Percentiles rank a stretch among this genome's conserved stretches.
Conservation (phyloP, 2,113 vertebrate genomes). For the Vimba vimba region DNA sequence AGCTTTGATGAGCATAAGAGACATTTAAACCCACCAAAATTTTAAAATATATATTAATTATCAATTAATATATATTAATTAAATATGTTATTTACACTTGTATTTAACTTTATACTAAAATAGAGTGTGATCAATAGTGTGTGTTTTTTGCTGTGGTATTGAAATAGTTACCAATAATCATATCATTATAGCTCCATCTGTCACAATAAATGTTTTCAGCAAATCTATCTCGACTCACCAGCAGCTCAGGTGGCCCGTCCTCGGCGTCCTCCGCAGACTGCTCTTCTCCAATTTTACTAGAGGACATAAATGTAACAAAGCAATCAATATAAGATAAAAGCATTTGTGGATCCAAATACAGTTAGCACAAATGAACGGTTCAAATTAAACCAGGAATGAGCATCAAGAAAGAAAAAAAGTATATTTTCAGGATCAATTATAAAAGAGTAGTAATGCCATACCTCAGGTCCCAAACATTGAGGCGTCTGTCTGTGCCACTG, state of each 20-base stretch:
- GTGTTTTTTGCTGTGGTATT: neutral
- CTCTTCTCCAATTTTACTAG: slow-evolving; percentile 95
- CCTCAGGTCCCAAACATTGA: slow-evolving; percentile 94
- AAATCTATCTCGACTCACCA: slow-evolving; percentile 74
- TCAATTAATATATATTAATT: no score
- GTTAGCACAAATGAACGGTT: neutral
- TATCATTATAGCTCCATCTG: neutral
- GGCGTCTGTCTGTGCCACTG: slow-evolving; percentile 87
- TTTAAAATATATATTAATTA: no score
- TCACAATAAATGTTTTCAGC: neutral
- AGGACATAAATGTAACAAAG: slow-evolving; percentile 21
- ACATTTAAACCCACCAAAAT: no score
- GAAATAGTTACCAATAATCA: neutral
- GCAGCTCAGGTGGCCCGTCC: slow-evolving; percentile 90
- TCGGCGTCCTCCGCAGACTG: slow-evolving; percentile 94
- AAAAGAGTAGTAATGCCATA: slow-evolving; percentile 59
- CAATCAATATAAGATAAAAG: neutral
- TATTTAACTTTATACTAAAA: neutral
- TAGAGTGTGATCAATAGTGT: neutral
- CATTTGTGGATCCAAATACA: neutral
- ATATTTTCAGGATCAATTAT: neutral
- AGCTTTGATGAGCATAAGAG: no score
- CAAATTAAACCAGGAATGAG: neutral
- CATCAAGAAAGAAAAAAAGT: neutral
- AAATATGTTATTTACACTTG: no score